A percentile compares a stretch with the other conserved stretches of the same genome.
phyloP scores from a whole-genome alignment of 1,140 invertebrate species.

The Hypsibius dujardini region DNA sequence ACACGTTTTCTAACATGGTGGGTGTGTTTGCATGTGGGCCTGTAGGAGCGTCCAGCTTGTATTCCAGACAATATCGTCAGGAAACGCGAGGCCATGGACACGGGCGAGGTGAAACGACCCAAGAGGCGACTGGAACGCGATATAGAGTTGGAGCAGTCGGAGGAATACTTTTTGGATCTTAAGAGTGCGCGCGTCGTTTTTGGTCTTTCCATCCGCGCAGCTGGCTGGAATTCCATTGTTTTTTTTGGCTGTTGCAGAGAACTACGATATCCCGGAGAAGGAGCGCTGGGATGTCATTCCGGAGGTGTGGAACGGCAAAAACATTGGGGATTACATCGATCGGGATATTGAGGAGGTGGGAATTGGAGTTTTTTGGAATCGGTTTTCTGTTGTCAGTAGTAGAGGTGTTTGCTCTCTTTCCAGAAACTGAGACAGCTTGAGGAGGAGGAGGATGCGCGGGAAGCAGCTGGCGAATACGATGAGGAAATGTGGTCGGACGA shows the following conservation, averaged over 20 bases:
- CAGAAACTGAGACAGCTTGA: conserved; percentile 74
- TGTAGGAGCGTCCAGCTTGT: conserved; percentile 43
- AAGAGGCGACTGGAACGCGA: conserved; percentile 65
- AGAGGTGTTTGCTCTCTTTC: conserved; percentile 19
- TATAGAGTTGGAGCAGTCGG: conserved; percentile 77
- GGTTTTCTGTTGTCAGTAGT: conserved; percentile 9
- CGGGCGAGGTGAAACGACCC: conserved; percentile 30
- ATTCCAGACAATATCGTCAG: conserved; percentile 50
- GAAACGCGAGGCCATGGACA: conserved; percentile 37
- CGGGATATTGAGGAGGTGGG: conserved; percentile 69
- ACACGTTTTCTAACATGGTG: neutral
- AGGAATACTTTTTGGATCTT: conserved; percentile 86
- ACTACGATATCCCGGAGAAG: conserved; percentile 57
- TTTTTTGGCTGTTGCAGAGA: conserved; percentile 47
- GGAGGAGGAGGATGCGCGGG: conserved; percentile 66
- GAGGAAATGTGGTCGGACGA: conserved; percentile 65
- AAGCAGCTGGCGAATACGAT: conserved; percentile 69
- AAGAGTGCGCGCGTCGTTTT: conserved; percentile 42
- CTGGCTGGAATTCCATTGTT: conserved; percentile 18
- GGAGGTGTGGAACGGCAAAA: conserved; percentile 93
- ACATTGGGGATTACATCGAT: conserved; percentile 95
- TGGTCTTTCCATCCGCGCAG: neutral
- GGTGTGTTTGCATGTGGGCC: neutral
- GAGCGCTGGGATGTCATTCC: conserved; percentile 89
- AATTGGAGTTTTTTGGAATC: neutral